Evolutionary conservation across 2,888 invertebrate genomes (phyloP), one percentile per base, ranked within the genome.

Genomic region (Xanthia togata): DNA sequence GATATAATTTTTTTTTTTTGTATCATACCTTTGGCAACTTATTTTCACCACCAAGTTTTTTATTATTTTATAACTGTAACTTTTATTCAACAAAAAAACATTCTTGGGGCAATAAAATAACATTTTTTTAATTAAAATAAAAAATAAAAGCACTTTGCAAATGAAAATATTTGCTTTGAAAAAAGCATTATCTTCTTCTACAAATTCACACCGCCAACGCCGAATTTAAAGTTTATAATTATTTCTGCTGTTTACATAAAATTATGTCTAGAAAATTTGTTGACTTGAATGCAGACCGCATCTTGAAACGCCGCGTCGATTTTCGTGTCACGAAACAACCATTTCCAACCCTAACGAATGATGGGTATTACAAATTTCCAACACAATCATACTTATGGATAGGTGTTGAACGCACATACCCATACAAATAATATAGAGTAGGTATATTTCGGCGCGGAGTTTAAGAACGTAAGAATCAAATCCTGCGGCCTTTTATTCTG

Each of bases 351-450:
- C 55, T 50, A 62, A 8, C 20, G 20, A 59, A 69, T 31, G 14
- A 64, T 64, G 11, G 4, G 44, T 65, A 31, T 65, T 47, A 20
- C 9, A 50, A 23, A 65, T 76, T 67, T 67, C n/a, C 26, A 11
- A 67, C 4, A 62, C 17, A 75, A 11, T 11, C 35, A 35, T 60
- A 35, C 5, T 23, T 9, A 35, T 17, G 26, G 17, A 31, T 20
- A 31, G 1, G 11, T 60, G 11, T 1, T 31, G 11, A 60, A 31
- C 31, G 9, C 9, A 31, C 20, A 35, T 59, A 31, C 20, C 9
- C 31, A 11, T 60, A 31, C 31, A 60, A 31, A 60, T 17, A 55
- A 20, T 0, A 60, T 35, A 23, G 60, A 62, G 3, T 35, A 6
- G 12, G 20, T 20, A 26, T n/a, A 20, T 12, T 12, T 20, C 4